Base-by-base conservation (phyloP, 2,113 vertebrate species). In the Plectropomus leopardus region DNA sequence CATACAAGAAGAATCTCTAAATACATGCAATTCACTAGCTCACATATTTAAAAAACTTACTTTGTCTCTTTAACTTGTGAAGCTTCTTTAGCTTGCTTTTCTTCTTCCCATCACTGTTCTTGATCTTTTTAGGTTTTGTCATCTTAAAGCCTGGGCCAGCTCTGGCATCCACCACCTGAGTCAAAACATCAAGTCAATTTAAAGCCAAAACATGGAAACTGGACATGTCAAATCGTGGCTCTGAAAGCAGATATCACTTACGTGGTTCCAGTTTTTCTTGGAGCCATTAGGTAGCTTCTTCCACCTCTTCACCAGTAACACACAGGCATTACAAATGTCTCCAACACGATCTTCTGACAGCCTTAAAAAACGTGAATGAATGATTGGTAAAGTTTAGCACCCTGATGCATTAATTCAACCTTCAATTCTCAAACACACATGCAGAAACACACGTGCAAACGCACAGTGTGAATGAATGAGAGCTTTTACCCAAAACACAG, bases 261-360 rank as follows among this genome's bases (percentile, higher is more conserved):
- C 95, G 79, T 96, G 95, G 80, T 92, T 96, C 95, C 95, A 96
- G 89, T 96, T 96, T 85, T 95, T 96, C 82, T 96, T 95, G 34
- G 95, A 96, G 28, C 95, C 95, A 66, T 91, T 85, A 3, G 95
- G 95, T 6, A 96, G 89, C 76, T 96, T 96, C 82, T 96, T 96
- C 95, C 95, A 96, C 64, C 95, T 88, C 76, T 96, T 96, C 26
- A 96, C 95, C 40, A 96, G 80, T 24, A 96, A 79, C 42, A 96
- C 95, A 70, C 95, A 96, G 13, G 95, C 95, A 53, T 96, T 96
- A 88, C 95, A 96, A 58, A 96, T 96, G 84, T 96, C 95, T 54
- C 95, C 95, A 48, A 94, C 93, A 16, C 95, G 94, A 65, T 94
- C 93, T 66, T 96, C 95, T 21, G 90, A 91, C 69, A 96, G 81